A percentile compares a stretch with the other conserved stretches of the same genome.
Conservation (phyloP, 2,113 vertebrate genomes). For the Acrocephalus kingi region DNA sequence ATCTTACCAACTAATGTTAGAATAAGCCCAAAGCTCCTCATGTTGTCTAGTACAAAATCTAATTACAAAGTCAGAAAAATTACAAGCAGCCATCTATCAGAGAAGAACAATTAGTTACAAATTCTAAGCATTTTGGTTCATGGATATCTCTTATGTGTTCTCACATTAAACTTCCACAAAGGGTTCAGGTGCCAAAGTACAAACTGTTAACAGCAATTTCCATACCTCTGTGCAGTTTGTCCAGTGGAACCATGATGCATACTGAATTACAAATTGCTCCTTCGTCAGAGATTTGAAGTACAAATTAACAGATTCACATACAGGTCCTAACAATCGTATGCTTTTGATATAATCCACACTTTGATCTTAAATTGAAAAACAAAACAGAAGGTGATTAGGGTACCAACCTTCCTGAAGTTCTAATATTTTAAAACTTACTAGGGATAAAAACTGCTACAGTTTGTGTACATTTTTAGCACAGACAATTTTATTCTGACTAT, state of each 20-base stretch:
- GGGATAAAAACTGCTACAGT: not conserved
- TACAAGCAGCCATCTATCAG: not conserved
- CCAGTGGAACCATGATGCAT: slow-evolving; percentile 71
- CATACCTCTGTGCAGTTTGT: slow-evolving; percentile 74
- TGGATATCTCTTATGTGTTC: not conserved
- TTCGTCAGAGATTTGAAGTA: slow-evolving; percentile 65
- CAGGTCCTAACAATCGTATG: slow-evolving; percentile 71
- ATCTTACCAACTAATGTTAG: not conserved
- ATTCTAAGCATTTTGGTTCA: not conserved
- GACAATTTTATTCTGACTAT: not conserved
- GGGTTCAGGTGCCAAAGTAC: not conserved
- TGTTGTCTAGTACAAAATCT: not conserved
- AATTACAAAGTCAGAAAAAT: not conserved
- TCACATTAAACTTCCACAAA: not conserved
- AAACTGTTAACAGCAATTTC: not conserved
- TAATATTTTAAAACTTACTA: not conserved
- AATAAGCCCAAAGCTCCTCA: not conserved
- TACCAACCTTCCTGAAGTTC: not conserved
- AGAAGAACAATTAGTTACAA: not conserved
- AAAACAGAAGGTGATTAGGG: not conserved
- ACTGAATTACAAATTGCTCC: slow-evolving; percentile 61
- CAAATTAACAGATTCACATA: slow-evolving; percentile 72
- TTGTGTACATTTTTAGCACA: not conserved
- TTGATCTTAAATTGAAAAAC: slow-evolving; percentile 52
- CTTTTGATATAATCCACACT: slow-evolving; percentile 71